Base-by-base conservation (phyloP, 2,113 vertebrate species). In the Pterocles orientalis region DNA sequence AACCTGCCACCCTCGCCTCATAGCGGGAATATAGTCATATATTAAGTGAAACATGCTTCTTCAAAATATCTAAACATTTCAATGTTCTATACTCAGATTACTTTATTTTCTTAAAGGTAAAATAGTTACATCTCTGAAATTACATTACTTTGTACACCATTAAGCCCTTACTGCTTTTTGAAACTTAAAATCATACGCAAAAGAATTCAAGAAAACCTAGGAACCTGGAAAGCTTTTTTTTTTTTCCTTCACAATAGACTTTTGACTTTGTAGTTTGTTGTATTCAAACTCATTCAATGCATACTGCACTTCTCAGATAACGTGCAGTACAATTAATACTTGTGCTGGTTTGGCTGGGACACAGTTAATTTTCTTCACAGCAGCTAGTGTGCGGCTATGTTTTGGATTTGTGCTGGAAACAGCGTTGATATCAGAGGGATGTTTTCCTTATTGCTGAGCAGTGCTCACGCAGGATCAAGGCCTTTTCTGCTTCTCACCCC, bases 71-170 rank as follows among this genome's bases (percentile, higher is more conserved):
- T 69, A 57, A 90, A 15, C 39, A 72, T 76, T 60, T n/a, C 43
- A 73, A 28, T 15, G 25, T 54, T 94, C 97, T 92, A 36, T 90
- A 98, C 71, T 88, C 43, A 51, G 66, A 93, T 25, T 33, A 90
- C 56, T 98, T 98, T 97, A 96, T 98, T 98, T 95, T 90, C 91
- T 90, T 95, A 86, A 95, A 97, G 61, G 88, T 72, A 89, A 80
- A 97, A 97, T 61, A 96, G 58, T 94, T 66, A 90, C 54, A 94
- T 79, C 66, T 95, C 48, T 14, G 90, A 92, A 83, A 51, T 47
- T 45, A 95, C 90, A 94, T 75, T 94, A 72, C 87, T 80, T 45
- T 94, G 91, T 90, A 97, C 95, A 96, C 89, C 94, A 97, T 84
- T 93, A 87, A 97, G 98, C 92, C 94, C 95, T 98, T 97, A 86